Percentiles rank a stretch among this genome's conserved stretches.
Conservation (phyloP, 2,113 vertebrate species). For the Oryzias woworae region DNA sequence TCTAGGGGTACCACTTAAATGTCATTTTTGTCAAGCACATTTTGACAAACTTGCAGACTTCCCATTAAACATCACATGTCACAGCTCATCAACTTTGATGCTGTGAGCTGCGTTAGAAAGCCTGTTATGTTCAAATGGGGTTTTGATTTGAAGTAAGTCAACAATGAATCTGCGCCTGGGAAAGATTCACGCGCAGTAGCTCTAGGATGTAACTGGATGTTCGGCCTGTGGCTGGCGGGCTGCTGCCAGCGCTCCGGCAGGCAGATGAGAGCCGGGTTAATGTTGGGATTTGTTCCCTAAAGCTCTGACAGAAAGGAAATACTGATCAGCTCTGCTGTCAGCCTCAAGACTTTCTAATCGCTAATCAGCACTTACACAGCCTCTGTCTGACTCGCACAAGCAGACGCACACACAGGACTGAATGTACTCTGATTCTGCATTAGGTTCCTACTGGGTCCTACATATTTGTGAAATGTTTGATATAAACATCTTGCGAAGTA, state of each 20-base stretch:
- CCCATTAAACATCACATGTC: conserved; percentile 58
- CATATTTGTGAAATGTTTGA: too few relatives aligned
- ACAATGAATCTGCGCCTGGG: conserved; percentile 57
- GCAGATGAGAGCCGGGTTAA: conserved; percentile 78
- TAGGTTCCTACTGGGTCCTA: too few relatives aligned
- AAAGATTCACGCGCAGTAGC: conserved; percentile 58
- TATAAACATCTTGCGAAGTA: too few relatives aligned
- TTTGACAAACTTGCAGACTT: conserved; percentile 64
- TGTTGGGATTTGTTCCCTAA: conserved; percentile 80
- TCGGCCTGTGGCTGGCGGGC: conserved; percentile 70
- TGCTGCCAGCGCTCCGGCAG: conserved; percentile 72
- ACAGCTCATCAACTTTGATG: conserved; percentile 66
- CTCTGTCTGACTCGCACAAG: conserved; percentile 45
- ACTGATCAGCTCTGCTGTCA: conserved; percentile 71
- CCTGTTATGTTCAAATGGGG: conserved; percentile 56
- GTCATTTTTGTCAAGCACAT: conserved; percentile 65
- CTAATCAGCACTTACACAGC: conserved; percentile 72
- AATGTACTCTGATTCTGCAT: not conserved
- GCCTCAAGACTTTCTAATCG: conserved; percentile 70
- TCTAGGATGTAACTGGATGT: conserved; percentile 63
- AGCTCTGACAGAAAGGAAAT: conserved; percentile 74
- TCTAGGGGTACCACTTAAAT: conserved; percentile 62
- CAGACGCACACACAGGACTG: conserved; percentile 12
- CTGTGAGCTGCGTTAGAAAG: conserved; percentile 53
- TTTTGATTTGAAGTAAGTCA: conserved; percentile 68